A percentile compares a stretch with the other conserved stretches of the same genome.
Evolutionary conservation across 2,113 vertebrate genomes (phyloP).

Genomic region (Rhea pennata): DNA sequence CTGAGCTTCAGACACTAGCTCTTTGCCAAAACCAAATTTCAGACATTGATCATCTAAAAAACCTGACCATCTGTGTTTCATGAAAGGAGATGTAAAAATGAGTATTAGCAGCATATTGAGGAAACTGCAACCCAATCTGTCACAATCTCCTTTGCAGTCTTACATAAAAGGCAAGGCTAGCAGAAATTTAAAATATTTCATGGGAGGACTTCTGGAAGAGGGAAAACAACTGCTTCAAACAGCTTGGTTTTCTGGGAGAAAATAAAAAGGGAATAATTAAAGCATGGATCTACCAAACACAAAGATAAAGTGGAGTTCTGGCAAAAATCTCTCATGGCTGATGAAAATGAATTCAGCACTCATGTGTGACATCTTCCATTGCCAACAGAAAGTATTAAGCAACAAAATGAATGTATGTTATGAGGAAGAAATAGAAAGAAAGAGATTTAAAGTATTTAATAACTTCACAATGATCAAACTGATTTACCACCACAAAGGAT

Average conservation of each 20-base stretch:
- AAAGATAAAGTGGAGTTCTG: background rate
- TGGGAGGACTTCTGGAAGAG: constrained; percentile 43
- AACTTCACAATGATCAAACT: background rate
- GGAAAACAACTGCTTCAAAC: constrained; percentile 39
- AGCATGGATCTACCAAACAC: background rate
- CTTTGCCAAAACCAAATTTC: constrained; percentile 49
- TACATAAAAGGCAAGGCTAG: constrained; percentile 45
- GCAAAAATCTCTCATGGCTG: background rate
- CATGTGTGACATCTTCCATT: fast-evolving
- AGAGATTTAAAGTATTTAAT: background rate
- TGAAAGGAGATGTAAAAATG: constrained; percentile 56
- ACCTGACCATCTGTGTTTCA: constrained; percentile 66
- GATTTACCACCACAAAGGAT: background rate
- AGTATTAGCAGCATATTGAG: constrained; percentile 68
- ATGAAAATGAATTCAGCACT: background rate
- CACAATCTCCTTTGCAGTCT: constrained; percentile 56
- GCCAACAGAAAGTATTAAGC: background rate
- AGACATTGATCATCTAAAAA: constrained; percentile 54
- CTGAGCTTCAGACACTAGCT: constrained; percentile 32
- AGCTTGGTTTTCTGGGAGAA: background rate
- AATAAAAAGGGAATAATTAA: constrained; percentile 23
- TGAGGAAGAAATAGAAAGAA: background rate
- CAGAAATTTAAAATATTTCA: constrained; percentile 34
- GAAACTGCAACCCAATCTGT: constrained; percentile 63
- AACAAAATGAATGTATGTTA: background rate